Base-by-base conservation (phyloP, 92 coral and sea anemone genomes). In the Ricordea florida region DNA sequence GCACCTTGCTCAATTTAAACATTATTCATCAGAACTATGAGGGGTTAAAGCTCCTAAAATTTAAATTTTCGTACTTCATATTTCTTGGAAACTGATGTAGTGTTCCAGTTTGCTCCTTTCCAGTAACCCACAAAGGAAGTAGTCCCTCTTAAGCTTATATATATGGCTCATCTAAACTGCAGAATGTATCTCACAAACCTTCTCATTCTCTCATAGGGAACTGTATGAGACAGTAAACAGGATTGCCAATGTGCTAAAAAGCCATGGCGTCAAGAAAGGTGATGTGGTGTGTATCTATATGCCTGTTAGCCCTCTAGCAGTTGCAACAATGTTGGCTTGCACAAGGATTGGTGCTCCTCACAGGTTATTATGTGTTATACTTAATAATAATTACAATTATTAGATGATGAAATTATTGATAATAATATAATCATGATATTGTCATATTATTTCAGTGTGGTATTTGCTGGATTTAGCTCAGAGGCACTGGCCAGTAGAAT, bases 401-500 rank as follows among this genome's bases (percentile, higher is more conserved):
- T 37, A 10, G 7, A 13, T 15, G 27, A 22, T 13, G 11, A 37
- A 23, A 43, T 2, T 15, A 11, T 37, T 22, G 6, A 3, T 4
- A 62, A 3, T 20, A 21, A 7, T 38, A 29, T 62, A 4, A 5
- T 0, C 24, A 7, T 21, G 15, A 5, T 14, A 17, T 17, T 5
- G 17, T 21, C 71, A 15, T 21, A 62, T 24, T 8, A 0, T 82
- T 84, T 33, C 73, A 96, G 99, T 96, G 99, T 96, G 38, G 99
- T 96, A 20, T 96, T 96, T 86, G 97, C 99, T 62, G 99, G 99
- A 29, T 96, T 96, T 25, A 96, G 99, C 55, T 97, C 99, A 48
- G 96, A 96, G 38, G 99, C 99, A 1, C 76, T 96, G 49, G 85
- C 99, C 20, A 93, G 93, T 56, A 89, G 99, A 70, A 96, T 96